Conservation (phyloP, 1,140 invertebrate species). For the Pristionchus pacificus region DNA sequence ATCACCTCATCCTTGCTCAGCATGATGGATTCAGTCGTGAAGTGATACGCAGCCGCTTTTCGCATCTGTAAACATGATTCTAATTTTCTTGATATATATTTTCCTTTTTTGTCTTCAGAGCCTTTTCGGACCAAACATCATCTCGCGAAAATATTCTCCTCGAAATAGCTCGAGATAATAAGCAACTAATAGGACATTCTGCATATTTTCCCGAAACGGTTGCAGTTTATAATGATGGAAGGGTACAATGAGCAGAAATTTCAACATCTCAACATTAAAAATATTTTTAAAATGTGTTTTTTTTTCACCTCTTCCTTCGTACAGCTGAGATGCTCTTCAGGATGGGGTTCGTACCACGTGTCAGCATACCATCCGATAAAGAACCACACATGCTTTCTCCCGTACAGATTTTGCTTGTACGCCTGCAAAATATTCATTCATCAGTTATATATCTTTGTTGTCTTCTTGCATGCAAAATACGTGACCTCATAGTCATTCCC, state of each 20-base stretch:
- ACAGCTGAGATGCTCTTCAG: constrained; percentile 83
- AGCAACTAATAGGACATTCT: no score
- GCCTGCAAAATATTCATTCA: constrained; percentile 56
- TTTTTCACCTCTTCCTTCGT: constrained; percentile 82
- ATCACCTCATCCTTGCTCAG: constrained; percentile 65
- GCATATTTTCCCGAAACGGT: no score
- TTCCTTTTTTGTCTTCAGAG: no score
- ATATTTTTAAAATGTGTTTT: no score
- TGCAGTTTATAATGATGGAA: constrained; percentile 11
- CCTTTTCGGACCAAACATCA: no score
- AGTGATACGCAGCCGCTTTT: constrained; percentile 86
- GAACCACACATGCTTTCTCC: constrained; percentile 96
- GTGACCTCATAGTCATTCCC: no score
- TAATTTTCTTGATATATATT: no score
- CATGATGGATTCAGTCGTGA: constrained; percentile 96
- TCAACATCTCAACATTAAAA: no score
- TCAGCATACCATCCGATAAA: constrained; percentile 99
- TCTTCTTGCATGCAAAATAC: constrained; percentile 9
- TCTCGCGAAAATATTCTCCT: no score
- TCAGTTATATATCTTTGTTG: neutral
- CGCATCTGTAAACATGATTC: constrained; percentile 48
- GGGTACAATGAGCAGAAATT: no score
- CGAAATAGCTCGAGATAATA: no score
- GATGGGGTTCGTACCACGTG: constrained; percentile 87
- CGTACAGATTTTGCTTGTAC: constrained; percentile 88